Evolutionary conservation across 2,888 invertebrate genomes (phyloP).

Genomic region (Brachyopa scutellaris): DNA sequence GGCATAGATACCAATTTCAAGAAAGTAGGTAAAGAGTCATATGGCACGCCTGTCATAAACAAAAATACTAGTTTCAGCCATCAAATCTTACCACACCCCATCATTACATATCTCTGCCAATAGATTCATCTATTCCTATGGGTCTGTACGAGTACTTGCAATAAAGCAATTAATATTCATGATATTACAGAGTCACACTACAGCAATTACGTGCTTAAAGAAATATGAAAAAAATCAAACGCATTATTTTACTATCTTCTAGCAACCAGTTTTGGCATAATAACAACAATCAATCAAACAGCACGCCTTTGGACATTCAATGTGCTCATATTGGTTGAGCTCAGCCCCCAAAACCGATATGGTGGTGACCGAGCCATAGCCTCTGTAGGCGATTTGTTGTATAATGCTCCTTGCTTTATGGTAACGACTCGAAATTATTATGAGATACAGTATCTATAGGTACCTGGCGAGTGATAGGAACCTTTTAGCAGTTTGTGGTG

Average conservation of each 20-base stretch:
- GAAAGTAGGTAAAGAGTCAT: too few species aligned
- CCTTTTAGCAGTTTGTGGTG: conserved; percentile 42
- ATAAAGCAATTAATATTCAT: conserved; percentile 29
- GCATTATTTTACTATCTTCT: background rate
- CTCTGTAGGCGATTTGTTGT: conserved; percentile 23
- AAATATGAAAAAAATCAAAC: conserved; percentile 32
- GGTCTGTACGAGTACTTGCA: too few species aligned
- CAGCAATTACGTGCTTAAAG: conserved; percentile 11
- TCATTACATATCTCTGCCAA: too few species aligned
- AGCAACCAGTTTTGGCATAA: conserved; percentile 54
- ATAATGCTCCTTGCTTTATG: conserved; percentile 32
- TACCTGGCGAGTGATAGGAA: conserved; percentile 12
- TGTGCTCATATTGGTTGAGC: background rate
- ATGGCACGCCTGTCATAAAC: too few species aligned
- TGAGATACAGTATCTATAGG: conserved; percentile 31
- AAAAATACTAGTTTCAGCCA: too few species aligned
- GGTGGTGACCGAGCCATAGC: too few species aligned
- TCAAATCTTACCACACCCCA: too few species aligned
- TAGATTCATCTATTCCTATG: too few species aligned
- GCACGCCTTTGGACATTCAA: conserved; percentile 31
- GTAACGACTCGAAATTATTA: conserved; percentile 56
- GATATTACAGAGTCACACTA: conserved; percentile 21
- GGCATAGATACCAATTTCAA: too few species aligned
- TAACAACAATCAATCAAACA: conserved; percentile 63
- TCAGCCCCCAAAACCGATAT: background rate